Conservation (phyloP, 2,888 invertebrate genomes). For the Danaus chrysippus region DNA sequence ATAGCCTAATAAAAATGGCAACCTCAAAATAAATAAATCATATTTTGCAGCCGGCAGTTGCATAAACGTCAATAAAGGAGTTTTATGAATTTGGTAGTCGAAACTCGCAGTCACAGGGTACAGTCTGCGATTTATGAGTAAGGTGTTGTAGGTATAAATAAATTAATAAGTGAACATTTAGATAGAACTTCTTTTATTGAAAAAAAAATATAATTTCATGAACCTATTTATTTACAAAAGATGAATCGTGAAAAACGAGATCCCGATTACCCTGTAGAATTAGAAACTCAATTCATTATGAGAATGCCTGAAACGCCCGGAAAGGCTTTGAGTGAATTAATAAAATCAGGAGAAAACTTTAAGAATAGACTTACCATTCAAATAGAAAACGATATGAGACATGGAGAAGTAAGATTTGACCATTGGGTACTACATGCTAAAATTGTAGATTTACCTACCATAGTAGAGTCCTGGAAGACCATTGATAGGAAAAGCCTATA, state of each 20-base stretch:
- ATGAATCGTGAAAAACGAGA: slow-evolving; percentile 67
- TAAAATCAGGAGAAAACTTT: slow-evolving; percentile 85
- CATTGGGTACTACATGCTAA: slow-evolving; percentile 92
- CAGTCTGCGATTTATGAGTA: too few species aligned
- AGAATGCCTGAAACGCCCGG: slow-evolving; percentile 90
- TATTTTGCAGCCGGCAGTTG: too few species aligned
- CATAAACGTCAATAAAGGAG: too few species aligned
- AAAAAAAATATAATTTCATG: not conserved
- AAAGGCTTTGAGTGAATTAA: slow-evolving; percentile 83
- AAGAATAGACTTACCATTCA: slow-evolving; percentile 94
- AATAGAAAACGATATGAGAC: slow-evolving; percentile 91
- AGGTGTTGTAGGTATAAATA: too few species aligned
- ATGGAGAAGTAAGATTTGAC: slow-evolving; percentile 93
- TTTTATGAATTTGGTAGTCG: too few species aligned
- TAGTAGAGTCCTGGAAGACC: slow-evolving; percentile 96
- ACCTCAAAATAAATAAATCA: too few species aligned
- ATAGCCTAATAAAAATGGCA: too few species aligned
- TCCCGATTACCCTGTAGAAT: slow-evolving; percentile 80
- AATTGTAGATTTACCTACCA: slow-evolving; percentile 93
- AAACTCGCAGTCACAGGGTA: too few species aligned
- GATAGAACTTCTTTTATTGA: not conserved
- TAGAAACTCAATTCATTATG: slow-evolving; percentile 91
- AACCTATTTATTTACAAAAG: slow-evolving; percentile 9
- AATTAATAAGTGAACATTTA: not conserved
- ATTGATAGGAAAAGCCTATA: slow-evolving; percentile 98